These are phyloP conservation scores for Linnaemya tessellans DNA, from an alignment of 2,888 invertebrate genomes.

Conservation along the genomic window DNA sequence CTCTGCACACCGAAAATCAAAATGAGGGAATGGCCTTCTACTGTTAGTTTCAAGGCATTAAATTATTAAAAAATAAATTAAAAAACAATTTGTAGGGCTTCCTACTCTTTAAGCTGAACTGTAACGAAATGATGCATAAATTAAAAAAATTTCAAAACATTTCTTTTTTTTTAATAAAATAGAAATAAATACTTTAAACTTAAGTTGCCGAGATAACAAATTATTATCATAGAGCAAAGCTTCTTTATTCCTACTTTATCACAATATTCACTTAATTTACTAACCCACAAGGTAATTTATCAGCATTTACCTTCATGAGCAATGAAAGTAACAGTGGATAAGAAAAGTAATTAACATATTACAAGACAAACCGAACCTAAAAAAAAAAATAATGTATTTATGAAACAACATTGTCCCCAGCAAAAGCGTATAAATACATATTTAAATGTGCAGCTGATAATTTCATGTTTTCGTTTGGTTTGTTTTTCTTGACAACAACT, in stretches of 20 bases:
- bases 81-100: background rate
- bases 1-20: too few species aligned
- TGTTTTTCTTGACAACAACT: slow-evolving; percentile 4
- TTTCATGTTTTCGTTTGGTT: slow-evolving; percentile 46
- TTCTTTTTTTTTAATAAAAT: background rate
- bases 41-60: too few species aligned
- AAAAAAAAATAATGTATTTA: slow-evolving; percentile 15
- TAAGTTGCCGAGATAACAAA: background rate
- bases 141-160: background rate
- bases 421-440: slow-evolving; percentile 41
- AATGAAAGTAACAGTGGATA: slow-evolving; percentile 65
- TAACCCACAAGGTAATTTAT: slow-evolving; percentile 41
- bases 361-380: slow-evolving; percentile 40
- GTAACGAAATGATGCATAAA: background rate
- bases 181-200: background rate
- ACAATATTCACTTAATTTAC: slow-evolving; percentile 46
- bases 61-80: background rate
- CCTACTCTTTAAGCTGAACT: background rate
- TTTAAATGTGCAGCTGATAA: slow-evolving; percentile 71
- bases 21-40: too few species aligned
- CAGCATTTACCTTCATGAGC: slow-evolving; percentile 59
- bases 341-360: slow-evolving; percentile 66
- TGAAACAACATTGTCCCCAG: slow-evolving; percentile 24
- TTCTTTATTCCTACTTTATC: slow-evolving; percentile 55
- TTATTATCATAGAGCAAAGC: slow-evolving; percentile 30